Conservation (phyloP, 2,888 invertebrate species). For the Melieria picta region DNA sequence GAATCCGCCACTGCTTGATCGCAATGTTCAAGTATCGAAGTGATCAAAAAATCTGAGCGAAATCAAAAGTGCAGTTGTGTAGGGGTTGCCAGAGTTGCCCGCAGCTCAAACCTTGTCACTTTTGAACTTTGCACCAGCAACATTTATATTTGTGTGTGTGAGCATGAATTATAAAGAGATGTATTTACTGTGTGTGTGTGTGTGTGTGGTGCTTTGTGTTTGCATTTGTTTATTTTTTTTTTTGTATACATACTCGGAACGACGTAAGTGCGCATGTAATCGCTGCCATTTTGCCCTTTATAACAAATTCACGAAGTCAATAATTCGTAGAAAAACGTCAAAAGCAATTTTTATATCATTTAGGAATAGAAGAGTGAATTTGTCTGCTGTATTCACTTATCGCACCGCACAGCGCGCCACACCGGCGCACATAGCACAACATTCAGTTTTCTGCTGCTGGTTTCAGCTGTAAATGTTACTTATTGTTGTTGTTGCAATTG, state of each 20-base stretch:
- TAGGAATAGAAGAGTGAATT: neutral
- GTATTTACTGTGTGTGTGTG: neutral
- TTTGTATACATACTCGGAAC: neutral
- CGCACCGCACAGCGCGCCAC: neutral
- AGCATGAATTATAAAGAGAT: neutral
- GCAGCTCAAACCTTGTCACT: no score
- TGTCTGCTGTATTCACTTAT: neutral
- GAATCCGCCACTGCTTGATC: no score
- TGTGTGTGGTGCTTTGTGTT: conserved; percentile 23
- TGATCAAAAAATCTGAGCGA: no score
- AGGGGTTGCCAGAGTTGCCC: no score
- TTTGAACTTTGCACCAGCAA: no score
- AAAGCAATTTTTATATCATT: neutral
- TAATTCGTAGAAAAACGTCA: neutral
- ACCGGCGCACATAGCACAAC: no score
- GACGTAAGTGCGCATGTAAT: neutral
- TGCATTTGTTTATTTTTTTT: conserved; percentile 6
- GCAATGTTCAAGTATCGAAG: no score
- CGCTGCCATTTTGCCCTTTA: neutral
- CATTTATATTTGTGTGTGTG: no score
- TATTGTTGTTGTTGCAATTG: neutral
- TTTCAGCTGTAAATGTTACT: no score
- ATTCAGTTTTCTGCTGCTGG: no score
- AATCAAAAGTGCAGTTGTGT: no score
- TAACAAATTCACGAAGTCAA: neutral